Evolutionary conservation across 2,888 invertebrate genomes (phyloP), one percentile per base, ranked within the genome.

Genomic region (Napeogenes inachia): DNA sequence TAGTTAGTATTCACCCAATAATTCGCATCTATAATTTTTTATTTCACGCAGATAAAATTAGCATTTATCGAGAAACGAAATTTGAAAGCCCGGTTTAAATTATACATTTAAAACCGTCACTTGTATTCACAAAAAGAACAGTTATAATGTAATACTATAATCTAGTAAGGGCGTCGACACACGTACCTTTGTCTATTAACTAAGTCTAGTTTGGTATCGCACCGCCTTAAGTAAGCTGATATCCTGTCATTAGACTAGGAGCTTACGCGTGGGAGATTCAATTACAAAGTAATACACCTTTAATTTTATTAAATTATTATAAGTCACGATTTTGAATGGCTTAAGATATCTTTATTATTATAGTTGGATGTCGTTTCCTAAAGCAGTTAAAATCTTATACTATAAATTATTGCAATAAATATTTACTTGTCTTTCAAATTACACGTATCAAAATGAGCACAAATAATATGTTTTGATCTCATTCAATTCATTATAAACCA

Each of bases 151-250:
- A 56, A 53, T 59, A 21, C 12, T 30, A 38, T 47, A 60, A 62
- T 60, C 60, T 13, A 54, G 67, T 75, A 71, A 76, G 68, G 74
- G 70, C 71, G 71, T 71, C 72, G 66, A 68, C 75, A 77, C 68
- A 73, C 66, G 63, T 65, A 64, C 69, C 69, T 80, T 81, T 80
- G 79, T 72, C 73, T 72, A 76, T 21, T 81, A 78, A 79, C 66
- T 55, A 13, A 57, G 59, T 56, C 54, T 55, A 42, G 58, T 46
- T 10, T 68, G 75, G 74, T 71, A 73, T 68, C 68, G 66, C 65
- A 53, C 71, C 71, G 67, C 72, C 71, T 75, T 71, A 75, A 74
- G 71, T 71, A 75, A 74, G 71, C 68, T 70, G 72, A 73, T 79
- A 77, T 75, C 74, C 73, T 75, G 75, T 73, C 70, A 70, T 71